Percentiles rank a stretch among this genome's conserved stretches.
Evolutionary conservation across 2,888 invertebrate genomes (phyloP).

Genomic region (Hermodice carunculata): DNA sequence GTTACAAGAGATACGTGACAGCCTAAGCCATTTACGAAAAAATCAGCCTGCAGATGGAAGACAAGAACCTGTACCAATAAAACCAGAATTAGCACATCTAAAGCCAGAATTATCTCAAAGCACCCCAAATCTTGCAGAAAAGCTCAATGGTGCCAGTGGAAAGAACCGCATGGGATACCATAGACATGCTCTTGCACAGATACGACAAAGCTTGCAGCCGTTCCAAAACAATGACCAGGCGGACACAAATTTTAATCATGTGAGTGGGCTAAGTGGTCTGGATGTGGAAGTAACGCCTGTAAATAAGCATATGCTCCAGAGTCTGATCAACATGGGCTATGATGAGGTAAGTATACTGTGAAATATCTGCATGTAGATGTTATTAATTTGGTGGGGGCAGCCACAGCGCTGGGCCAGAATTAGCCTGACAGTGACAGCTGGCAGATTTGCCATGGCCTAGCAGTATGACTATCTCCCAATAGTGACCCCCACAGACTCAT

Average conservation of each 20-base stretch:
- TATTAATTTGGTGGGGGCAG: too few species aligned
- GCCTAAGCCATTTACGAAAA: slow-evolving; percentile 52
- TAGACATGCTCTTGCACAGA: slow-evolving; percentile 89
- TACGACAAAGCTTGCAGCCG: slow-evolving; percentile 84
- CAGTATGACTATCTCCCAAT: too few species aligned
- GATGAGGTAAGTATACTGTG: slow-evolving; percentile 28
- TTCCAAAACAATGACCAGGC: slow-evolving; percentile 76
- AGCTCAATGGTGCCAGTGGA: slow-evolving; percentile 27
- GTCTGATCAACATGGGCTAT: slow-evolving; percentile 21
- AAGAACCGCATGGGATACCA: slow-evolving; percentile 75
- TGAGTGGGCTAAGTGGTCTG: slow-evolving; percentile 16
- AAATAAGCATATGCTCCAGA: slow-evolving; percentile 39
- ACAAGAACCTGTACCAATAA: too few species aligned
- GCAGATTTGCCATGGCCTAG: too few species aligned
- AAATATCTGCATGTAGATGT: too few species aligned
- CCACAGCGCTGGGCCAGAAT: too few species aligned
- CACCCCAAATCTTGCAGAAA: slow-evolving; percentile 43
- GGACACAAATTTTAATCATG: slow-evolving; percentile 14
- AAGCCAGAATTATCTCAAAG: slow-evolving; percentile 43
- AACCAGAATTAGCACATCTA: too few species aligned
- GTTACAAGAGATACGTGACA: slow-evolving; percentile 58
- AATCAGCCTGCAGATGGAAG: slow-evolving; percentile 22
- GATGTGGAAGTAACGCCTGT: slow-evolving; percentile 19
- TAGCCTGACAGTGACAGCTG: too few species aligned
- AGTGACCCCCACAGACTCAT: too few species aligned